Base-by-base conservation (phyloP, 2,888 invertebrate species). In the Platycnemis pennipes region DNA sequence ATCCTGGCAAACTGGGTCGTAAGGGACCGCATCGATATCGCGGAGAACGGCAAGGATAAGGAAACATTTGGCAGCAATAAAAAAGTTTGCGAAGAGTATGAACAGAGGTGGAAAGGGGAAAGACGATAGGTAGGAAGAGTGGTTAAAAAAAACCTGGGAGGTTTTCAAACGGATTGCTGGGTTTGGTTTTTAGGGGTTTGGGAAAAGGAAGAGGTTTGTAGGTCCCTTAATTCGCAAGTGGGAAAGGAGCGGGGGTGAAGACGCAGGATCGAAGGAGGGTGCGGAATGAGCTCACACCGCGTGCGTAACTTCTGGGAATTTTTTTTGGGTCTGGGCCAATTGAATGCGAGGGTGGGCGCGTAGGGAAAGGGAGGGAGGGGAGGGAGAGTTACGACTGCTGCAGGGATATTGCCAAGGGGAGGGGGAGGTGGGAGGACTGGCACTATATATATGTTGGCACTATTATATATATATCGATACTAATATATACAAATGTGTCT, bases 281-380 rank as follows among this genome's bases (percentile, higher is more conserved):
- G 86, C 2, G 16, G 87, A 26, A 16, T 22, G 86, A 45, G 46
- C 22, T 4, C 77, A 16, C 8, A 37, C 37, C 37, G 77, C 77
- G 37, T 37, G 77, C 77, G 77, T 77, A 77, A 77, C 77, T 77
- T 77, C 7, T 26, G 5, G 22, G 37, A 11, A 45, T 22, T 45
- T 87, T 86, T 87, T 45, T 87, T 87, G 87, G 87, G 45, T 26
- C 87, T 5, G 46, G 44, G 87, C 87, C 87, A 87, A 87, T 87
- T 46, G 87, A 87, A 87, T 87, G 87, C 46, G 42, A 26, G 46
- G 46, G 44, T 42, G 44, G n/a, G 31, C n/a, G n/a, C n/a, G n/a
- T n/a, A n/a, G n/a, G n/a, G 87, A 87, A 87, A 45, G 87, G n/a
- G 42, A n/a, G n/a, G 37, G 11, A 11, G n/a, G 77, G 77, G 16